Evolutionary conservation across 2,888 invertebrate genomes (phyloP).

Genomic region (Drosophila seclusa): DNA sequence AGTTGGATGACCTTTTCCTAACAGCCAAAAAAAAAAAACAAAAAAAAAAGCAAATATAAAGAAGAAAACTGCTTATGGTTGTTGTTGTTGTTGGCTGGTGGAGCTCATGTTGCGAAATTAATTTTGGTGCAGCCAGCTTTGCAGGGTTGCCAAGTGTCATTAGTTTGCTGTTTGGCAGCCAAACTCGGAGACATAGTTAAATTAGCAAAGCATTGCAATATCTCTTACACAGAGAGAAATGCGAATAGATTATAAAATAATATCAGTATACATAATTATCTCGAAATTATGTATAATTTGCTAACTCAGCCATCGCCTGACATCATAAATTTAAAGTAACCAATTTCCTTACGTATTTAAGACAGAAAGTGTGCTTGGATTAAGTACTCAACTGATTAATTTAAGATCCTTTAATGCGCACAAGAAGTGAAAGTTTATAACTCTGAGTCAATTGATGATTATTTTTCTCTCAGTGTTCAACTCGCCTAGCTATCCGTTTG

Average conservation of each 20-base stretch:
- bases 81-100: conserved; percentile 15
- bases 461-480: conserved; percentile 1
- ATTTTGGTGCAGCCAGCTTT: conserved; percentile 61
- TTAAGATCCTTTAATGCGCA: not conserved
- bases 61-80: not conserved
- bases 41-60: not conserved
- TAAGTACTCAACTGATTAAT: not conserved
- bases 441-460: not conserved
- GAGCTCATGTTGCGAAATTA: conserved; percentile 61
- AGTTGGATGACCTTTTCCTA: conserved; percentile 68
- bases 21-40: not conserved
- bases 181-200: conserved; percentile 73
- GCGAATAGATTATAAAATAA: no score
- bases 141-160: conserved; percentile 73
- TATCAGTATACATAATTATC: not conserved
- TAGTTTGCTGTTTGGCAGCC: conserved; percentile 75
- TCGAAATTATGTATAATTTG: not conserved
- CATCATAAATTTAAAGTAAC: not conserved
- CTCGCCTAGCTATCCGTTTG: not conserved
- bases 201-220: conserved; percentile 79
- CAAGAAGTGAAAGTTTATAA: not conserved
- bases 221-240: conserved; percentile 23
- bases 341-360: not conserved
- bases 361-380: not conserved
- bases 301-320: no score